A percentile compares a stretch with the other conserved stretches of the same genome.
These are phyloP conservation scores for Drosophila tripunctata DNA, from an alignment of 2,888 invertebrate genomes.

Conservation along the genomic window DNA sequence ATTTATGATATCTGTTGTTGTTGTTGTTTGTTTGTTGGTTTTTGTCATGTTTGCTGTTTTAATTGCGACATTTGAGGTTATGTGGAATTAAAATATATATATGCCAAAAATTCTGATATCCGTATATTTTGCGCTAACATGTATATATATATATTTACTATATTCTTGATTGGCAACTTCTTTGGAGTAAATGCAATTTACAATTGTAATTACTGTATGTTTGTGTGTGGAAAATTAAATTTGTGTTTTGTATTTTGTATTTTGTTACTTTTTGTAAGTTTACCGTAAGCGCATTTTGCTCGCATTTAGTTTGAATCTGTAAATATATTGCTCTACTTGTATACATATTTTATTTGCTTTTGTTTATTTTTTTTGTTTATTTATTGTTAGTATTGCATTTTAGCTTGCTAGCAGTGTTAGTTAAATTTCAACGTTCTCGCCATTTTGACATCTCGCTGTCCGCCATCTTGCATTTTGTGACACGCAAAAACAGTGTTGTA, in stretches of 20 bases:
- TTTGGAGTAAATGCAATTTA: conserved; percentile 74
- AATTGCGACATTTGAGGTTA: conserved; percentile 34
- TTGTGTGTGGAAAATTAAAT: conserved; percentile 2
- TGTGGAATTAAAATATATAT: conserved; percentile 31
- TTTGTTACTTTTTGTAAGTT: conserved; percentile 16
- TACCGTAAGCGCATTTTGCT: conserved; percentile 53
- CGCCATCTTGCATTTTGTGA: conserved; percentile 51
- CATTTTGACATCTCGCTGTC: conserved; percentile 44
- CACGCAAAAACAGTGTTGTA: conserved; percentile 73
- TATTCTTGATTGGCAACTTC: conserved; percentile 66
- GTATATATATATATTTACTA: conserved; percentile 12
- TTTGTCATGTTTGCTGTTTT: conserved; percentile 27
- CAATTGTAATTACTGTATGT: conserved; percentile 29
- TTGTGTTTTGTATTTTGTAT: background rate
- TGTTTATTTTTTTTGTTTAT: conserved; percentile 27
- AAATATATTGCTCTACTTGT: conserved; percentile 52
- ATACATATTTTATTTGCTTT: conserved; percentile 23
- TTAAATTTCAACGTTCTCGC: conserved; percentile 46
- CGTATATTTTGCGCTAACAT: conserved; percentile 17
- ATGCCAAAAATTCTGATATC: conserved; percentile 22
- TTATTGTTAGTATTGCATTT: conserved; percentile 63
- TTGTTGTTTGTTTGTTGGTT: no score
- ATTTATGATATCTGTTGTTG: conserved; percentile 36
- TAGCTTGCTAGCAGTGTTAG: conserved; percentile 39
- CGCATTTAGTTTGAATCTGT: conserved; percentile 44